phyloP scores from a whole-genome alignment of 2,888 invertebrate species.

The Chirona hameri region DNA sequence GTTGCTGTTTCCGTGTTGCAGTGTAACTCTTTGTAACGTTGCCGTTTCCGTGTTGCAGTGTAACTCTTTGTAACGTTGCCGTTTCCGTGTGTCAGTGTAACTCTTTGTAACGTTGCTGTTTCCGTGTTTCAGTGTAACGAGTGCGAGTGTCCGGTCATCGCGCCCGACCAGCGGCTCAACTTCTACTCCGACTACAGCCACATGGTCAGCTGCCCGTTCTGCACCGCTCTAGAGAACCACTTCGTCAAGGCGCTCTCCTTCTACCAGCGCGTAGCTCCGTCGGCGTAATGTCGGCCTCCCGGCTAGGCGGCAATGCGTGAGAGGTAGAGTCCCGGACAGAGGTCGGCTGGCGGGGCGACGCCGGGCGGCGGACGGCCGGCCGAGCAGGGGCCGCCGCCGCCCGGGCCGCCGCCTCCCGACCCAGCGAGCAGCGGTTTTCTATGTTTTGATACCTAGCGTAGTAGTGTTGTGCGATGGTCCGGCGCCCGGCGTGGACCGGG shows the following conservation, averaged over 20 bases:
- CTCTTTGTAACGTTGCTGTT: not conserved
- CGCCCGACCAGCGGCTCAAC: slow-evolving; percentile 79
- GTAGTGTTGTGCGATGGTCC: too few relatives aligned
- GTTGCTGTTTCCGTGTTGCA: too few relatives aligned
- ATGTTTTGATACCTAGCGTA: slow-evolving; percentile 12
- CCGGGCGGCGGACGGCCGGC: not conserved
- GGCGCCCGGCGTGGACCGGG: not conserved
- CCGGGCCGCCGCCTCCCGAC: not conserved
- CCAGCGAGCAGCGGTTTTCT: not conserved
- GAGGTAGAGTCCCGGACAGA: not conserved
- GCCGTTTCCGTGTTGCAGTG: too few relatives aligned
- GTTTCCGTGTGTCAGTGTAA: too few relatives aligned
- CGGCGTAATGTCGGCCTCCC: not conserved
- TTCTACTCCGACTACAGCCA: slow-evolving; percentile 95
- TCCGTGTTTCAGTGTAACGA: slow-evolving; percentile 73
- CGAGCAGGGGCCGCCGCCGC: not conserved
- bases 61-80: too few relatives aligned
- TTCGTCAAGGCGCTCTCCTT: slow-evolving; percentile 80
- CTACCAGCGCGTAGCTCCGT: slow-evolving; percentile 9
- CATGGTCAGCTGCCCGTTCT: slow-evolving; percentile 84
- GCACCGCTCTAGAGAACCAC: slow-evolving; percentile 84
- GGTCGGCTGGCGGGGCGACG: not conserved
- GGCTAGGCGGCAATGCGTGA: not conserved
- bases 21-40: too few relatives aligned
- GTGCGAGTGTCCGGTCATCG: slow-evolving; percentile 82